These are phyloP conservation scores for Trypoxylus dichotomus DNA, from an alignment of 1,140 invertebrate genomes.

Conservation along the genomic window DNA sequence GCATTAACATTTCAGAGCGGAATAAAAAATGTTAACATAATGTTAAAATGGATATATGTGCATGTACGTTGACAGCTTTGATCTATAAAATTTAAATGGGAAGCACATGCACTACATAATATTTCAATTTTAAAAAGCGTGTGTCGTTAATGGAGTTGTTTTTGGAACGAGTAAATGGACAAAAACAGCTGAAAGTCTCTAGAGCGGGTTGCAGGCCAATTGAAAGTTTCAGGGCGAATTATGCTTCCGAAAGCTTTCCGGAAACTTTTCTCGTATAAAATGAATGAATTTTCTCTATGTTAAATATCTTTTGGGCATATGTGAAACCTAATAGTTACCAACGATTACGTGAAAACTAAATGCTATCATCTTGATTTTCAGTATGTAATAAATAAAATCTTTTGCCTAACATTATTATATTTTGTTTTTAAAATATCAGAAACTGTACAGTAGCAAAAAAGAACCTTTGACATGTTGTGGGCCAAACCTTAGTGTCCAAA, in stretches of 20 bases:
- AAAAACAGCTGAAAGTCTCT: neutral
- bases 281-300: too few species aligned
- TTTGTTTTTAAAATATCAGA: too few species aligned
- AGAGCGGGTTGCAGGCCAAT: neutral
- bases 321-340: too few species aligned
- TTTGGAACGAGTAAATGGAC: neutral
- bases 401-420: too few species aligned
- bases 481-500: too few species aligned
- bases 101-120: neutral
- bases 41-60: neutral
- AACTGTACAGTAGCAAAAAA: too few species aligned
- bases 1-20: too few species aligned
- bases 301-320: too few species aligned
- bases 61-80: conserved; percentile 1
- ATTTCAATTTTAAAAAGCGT: conserved; percentile 2
- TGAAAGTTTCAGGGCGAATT: neutral
- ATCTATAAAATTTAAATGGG: conserved; percentile 10
- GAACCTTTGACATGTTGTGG: too few species aligned
- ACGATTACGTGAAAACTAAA: too few species aligned
- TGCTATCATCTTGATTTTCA: too few species aligned
- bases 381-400: too few species aligned
- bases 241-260: neutral
- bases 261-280: neutral
- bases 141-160: neutral
- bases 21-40: neutral